Evolutionary conservation across 2,888 invertebrate species (phyloP).

Genomic region (Anagyrus pseudococci): DNA sequence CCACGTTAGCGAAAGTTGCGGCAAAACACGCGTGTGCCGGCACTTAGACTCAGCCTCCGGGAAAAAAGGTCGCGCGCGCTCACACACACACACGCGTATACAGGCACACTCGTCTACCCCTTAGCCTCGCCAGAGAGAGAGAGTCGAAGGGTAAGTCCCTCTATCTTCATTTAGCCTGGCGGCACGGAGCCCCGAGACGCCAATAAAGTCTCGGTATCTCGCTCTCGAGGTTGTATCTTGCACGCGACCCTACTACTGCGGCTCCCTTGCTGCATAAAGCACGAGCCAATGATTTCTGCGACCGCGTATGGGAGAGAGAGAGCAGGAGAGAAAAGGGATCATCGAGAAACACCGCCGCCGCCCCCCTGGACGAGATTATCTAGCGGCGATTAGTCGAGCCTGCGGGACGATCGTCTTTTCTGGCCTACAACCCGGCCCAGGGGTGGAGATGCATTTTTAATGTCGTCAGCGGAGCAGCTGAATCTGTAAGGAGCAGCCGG

Average conservation of each 20-base stretch:
- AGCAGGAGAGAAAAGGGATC: conserved; percentile 37
- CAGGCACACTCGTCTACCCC: no score
- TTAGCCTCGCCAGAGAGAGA: background rate
- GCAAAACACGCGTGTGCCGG: background rate
- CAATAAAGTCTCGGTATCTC: conserved; percentile 56
- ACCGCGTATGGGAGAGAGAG: conserved; percentile 2
- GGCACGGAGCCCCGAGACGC: conserved; percentile 50
- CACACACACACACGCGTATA: no score
- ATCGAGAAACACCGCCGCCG: conserved; percentile 45
- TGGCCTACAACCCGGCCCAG: background rate
- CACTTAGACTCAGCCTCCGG: background rate
- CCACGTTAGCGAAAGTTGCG: no score
- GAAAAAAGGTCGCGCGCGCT: background rate
- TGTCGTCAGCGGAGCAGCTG: background rate
- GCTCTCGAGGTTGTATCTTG: conserved; percentile 21
- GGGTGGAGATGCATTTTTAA: conserved; percentile 35
- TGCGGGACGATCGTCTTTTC: background rate
- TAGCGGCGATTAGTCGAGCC: conserved; percentile 30
- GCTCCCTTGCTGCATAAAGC: conserved; percentile 9
- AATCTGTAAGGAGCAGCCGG: background rate
- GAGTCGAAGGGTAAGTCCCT: conserved; percentile 17
- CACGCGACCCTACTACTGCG: background rate
- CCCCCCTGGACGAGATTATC: conserved; percentile 49
- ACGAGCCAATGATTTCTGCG: conserved; percentile 40
- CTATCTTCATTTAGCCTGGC: conserved; percentile 44